Conservation (phyloP, 2,888 invertebrate species). For the Apotomis betuletana region DNA sequence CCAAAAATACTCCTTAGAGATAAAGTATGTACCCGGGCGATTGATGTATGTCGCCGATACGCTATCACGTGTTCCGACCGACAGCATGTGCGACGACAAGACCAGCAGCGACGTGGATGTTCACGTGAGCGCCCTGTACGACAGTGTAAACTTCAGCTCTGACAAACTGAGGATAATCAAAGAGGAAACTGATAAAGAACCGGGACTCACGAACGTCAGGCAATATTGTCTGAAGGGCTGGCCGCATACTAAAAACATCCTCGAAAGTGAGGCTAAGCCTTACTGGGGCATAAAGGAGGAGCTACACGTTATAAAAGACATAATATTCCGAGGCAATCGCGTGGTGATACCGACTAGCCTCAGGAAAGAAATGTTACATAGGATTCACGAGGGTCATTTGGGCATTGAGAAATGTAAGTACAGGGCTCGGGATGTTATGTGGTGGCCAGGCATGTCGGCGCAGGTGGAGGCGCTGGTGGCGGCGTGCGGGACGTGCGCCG, state of each 20-base stretch:
- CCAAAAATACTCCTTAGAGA: constrained; percentile 47
- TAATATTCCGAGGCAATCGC: neutral
- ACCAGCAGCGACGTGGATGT: too few species aligned
- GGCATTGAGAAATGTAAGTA: constrained; percentile 23
- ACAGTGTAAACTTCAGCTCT: too few species aligned
- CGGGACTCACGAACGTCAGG: too few species aligned
- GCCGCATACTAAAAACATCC: neutral
- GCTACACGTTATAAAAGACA: neutral
- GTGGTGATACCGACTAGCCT: neutral
- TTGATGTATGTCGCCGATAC: constrained; percentile 50
- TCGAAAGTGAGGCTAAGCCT: neutral
- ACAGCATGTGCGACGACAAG: too few species aligned
- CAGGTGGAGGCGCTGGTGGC: constrained; percentile 34
- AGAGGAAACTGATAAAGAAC: too few species aligned
- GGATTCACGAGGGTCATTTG: neutral
- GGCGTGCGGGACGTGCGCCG: constrained; percentile 28
- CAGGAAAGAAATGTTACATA: neutral
- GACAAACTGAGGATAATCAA: too few species aligned
- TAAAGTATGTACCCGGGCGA: constrained; percentile 49
- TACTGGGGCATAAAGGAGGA: too few species aligned
- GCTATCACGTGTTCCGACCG: neutral
- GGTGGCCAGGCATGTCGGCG: constrained; percentile 41
- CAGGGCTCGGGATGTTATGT: constrained; percentile 43
- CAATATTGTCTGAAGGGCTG: constrained; percentile 26
- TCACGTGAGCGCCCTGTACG: too few species aligned